Percentiles rank a stretch among this genome's conserved stretches.
phyloP scores from a whole-genome alignment of 2,113 vertebrate genomes.

The Leptobrachium leishanense region DNA sequence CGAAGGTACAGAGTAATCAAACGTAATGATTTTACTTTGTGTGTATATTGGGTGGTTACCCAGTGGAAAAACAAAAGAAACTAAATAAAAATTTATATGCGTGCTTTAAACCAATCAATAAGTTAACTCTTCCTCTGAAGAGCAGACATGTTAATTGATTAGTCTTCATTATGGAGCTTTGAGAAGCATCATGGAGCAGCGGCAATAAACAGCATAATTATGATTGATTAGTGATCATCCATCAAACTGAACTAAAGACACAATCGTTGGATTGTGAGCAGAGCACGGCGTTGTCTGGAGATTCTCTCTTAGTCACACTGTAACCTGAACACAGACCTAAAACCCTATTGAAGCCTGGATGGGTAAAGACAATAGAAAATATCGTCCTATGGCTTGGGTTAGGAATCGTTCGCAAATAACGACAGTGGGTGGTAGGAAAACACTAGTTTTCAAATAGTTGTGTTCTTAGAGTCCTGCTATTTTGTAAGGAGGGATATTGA shows the following conservation, averaged over 20 bases:
- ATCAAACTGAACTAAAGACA: constrained; percentile 23
- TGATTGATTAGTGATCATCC: constrained; percentile 38
- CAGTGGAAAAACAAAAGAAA: neutral
- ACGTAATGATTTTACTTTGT: too few species aligned
- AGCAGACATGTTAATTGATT: constrained; percentile 3
- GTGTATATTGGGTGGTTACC: neutral
- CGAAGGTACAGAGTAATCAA: too few species aligned
- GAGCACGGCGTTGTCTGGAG: neutral
- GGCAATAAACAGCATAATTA: constrained; percentile 11
- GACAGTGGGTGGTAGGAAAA: neutral
- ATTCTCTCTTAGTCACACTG: neutral
- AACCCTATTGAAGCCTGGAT: neutral
- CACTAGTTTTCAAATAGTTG: neutral
- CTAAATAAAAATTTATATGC: neutral
- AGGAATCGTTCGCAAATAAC: neutral
- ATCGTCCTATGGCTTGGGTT: neutral
- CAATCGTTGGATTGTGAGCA: constrained; percentile 4
- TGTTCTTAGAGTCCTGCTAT: neutral
- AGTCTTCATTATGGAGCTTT: neutral
- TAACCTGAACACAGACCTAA: neutral
- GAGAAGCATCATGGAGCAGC: constrained; percentile 13
- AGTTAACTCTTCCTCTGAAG: neutral
- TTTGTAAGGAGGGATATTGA: constrained; percentile 37
- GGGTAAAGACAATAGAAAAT: neutral
- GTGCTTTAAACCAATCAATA: neutral